phyloP scores from a whole-genome alignment of 2,888 invertebrate genomes.

The Agrochola lota region DNA sequence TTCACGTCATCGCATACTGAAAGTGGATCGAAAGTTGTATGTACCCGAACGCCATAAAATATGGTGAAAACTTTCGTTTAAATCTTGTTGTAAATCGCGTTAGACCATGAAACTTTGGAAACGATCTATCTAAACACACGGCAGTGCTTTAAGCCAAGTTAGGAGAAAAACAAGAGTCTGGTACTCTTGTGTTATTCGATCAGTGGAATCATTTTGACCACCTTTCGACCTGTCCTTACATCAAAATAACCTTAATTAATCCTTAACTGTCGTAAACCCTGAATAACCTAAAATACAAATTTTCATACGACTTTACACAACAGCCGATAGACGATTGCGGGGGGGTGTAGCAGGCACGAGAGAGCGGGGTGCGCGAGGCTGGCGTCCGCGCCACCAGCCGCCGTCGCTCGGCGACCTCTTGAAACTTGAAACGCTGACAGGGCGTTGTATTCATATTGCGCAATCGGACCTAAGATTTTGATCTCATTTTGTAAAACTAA shows the following conservation, averaged over 20 bases:
- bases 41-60: not conserved
- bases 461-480: not conserved
- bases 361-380: not conserved
- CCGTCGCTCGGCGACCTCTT: not conserved
- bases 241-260: not conserved
- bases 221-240: not conserved
- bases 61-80: not conserved
- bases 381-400: not conserved
- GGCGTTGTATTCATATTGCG: not conserved
- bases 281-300: not conserved
- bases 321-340: not conserved
- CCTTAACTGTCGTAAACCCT: no score
- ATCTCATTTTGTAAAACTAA: not conserved
- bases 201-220: not conserved
- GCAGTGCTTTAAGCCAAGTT: not conserved
- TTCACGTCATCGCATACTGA: no score
- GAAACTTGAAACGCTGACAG: not conserved
- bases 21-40: no score
- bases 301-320: not conserved
- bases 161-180: not conserved
- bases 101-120: no score
- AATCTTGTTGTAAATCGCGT: no score
- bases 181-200: not conserved
- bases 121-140: no score
- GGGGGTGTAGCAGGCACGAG: not conserved